These are phyloP conservation scores for Keiferia lycopersicella DNA, from an alignment of 2,888 invertebrate species.

Conservation along the genomic window DNA sequence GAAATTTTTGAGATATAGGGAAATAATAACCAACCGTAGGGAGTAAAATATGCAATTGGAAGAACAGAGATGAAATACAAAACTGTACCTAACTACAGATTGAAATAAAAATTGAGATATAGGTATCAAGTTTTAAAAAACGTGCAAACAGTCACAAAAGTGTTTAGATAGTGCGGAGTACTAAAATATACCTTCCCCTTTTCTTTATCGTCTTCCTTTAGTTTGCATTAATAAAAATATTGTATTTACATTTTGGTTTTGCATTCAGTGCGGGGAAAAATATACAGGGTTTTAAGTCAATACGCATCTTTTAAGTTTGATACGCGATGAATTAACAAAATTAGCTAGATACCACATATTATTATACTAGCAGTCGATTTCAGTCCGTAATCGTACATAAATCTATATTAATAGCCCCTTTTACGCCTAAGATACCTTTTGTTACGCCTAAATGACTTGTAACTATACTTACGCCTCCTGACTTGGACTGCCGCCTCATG, in stretches of 20 bases:
- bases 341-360: too few relatives aligned
- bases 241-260: neutral
- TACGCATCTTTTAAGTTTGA: too few relatives aligned
- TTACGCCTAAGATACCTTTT: neutral
- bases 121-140: neutral
- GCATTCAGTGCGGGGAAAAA: too few relatives aligned
- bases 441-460: neutral
- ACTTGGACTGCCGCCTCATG: conserved; percentile 88
- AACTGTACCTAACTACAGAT: neutral
- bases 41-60: too few relatives aligned
- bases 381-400: too few relatives aligned
- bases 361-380: too few relatives aligned
- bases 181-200: conserved; percentile 33
- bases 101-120: neutral
- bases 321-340: too few relatives aligned
- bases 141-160: neutral
- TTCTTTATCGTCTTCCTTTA: conserved; percentile 42
- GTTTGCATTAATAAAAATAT: conserved; percentile 39
- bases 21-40: too few relatives aligned
- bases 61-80: too few relatives aligned
- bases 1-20: too few relatives aligned
- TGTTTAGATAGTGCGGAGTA: neutral
- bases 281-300: too few relatives aligned
- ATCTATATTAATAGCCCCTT: too few relatives aligned
- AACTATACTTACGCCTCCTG: conserved; percentile 70